Percentiles rank a stretch among this genome's conserved stretches.
Evolutionary conservation across 2,797 vertebrate species (phyloP).

Genomic region (Enteromius paludinosus): DNA sequence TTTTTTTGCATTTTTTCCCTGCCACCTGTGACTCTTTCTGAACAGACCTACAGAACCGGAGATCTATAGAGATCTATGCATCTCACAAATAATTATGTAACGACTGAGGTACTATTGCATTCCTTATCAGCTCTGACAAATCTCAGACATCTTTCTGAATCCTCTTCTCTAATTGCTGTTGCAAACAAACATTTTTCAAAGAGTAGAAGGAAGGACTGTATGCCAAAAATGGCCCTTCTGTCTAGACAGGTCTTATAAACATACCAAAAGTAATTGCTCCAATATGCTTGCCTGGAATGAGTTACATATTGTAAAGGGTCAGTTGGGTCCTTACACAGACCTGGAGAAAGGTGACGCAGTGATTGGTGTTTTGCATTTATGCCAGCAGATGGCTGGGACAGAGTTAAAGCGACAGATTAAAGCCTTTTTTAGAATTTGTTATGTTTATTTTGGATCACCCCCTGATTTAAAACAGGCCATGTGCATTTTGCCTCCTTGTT

Average conservation of each 20-base stretch:
- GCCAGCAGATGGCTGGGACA: slow-evolving; percentile 20
- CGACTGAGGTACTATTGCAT: slow-evolving; percentile 39
- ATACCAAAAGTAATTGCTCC: slow-evolving; percentile 31
- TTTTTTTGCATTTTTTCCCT: neutral
- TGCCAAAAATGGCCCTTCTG: slow-evolving; percentile 23
- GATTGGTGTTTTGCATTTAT: neutral
- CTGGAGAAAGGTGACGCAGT: neutral
- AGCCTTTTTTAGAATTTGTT: neutral
- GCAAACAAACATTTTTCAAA: slow-evolving; percentile 6
- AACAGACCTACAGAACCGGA: slow-evolving; percentile 29
- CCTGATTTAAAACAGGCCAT: neutral
- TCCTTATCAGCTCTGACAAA: slow-evolving; percentile 46
- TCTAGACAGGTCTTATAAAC: slow-evolving; percentile 12
- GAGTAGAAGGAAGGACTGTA: neutral
- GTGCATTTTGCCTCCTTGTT: slow-evolving; percentile 12
- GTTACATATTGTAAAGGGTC: slow-evolving; percentile 46
- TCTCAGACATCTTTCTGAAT: slow-evolving; percentile 36
- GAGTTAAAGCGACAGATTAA: slow-evolving; percentile 9
- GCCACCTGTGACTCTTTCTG: slow-evolving; percentile 4
- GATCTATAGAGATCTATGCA: slow-evolving; percentile 55
- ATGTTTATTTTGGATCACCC: slow-evolving; percentile 21
- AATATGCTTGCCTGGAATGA: slow-evolving; percentile 30
- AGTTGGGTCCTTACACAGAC: slow-evolving; percentile 11
- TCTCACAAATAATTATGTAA: slow-evolving; percentile 44
- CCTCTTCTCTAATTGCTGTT: neutral